Percentiles rank a stretch among this genome's conserved stretches.
phyloP scores from a whole-genome alignment of 2,888 invertebrate genomes.

The Dynastes tityus region DNA sequence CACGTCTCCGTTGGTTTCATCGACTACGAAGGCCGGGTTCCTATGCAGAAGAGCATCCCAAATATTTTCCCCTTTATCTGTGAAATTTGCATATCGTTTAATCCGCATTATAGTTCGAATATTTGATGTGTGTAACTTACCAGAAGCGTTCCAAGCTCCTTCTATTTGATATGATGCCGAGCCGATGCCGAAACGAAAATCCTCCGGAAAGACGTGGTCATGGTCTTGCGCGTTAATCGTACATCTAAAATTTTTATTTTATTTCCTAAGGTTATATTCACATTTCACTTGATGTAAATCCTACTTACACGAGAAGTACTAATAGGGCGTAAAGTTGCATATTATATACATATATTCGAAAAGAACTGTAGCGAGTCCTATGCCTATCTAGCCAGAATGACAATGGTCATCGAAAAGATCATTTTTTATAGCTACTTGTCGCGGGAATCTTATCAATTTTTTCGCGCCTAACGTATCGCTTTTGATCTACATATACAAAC shows the following conservation, averaged over 20 bases:
- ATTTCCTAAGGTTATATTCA: background rate
- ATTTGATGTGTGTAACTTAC: slow-evolving; percentile 42
- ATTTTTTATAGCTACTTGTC: slow-evolving; percentile 11
- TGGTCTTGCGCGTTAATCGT: slow-evolving; percentile 5
- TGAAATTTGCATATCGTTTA: slow-evolving; percentile 45
- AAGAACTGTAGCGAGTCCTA: background rate
- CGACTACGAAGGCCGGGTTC: slow-evolving; percentile 61
- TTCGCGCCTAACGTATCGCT: background rate
- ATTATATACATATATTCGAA: background rate
- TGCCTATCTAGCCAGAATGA: background rate
- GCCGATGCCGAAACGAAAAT: slow-evolving; percentile 64
- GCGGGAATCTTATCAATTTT: slow-evolving; percentile 18
- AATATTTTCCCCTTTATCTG: slow-evolving; percentile 72
- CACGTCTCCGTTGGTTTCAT: slow-evolving; percentile 59
- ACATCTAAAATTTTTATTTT: slow-evolving; percentile 12
- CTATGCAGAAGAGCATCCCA: slow-evolving; percentile 71
- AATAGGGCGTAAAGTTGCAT: background rate
- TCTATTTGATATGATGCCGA: slow-evolving; percentile 66
- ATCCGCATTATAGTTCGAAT: background rate
- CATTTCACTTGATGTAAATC: background rate
- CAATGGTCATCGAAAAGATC: background rate
- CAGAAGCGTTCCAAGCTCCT: slow-evolving; percentile 61
- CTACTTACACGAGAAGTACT: slow-evolving; percentile 5
- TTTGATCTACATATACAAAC: background rate
- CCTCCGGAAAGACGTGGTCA: slow-evolving; percentile 56